Percentiles rank a stretch among this genome's conserved stretches.
Conservation (phyloP, 2,113 vertebrate species). For the Lathamus discolor region DNA sequence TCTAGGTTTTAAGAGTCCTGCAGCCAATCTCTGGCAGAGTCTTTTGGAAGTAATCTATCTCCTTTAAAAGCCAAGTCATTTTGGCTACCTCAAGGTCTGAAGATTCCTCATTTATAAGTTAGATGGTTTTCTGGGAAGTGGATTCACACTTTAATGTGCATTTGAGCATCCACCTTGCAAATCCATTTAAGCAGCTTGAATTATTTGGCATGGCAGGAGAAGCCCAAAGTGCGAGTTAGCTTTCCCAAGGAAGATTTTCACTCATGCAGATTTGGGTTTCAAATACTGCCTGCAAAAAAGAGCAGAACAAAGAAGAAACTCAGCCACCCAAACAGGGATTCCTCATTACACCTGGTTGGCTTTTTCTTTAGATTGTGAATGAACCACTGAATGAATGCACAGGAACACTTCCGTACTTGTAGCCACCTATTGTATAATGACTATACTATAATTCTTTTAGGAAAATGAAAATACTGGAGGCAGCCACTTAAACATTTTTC, state of each 20-base stretch:
- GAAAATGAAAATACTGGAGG: slow-evolving; percentile 36
- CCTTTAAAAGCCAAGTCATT: slow-evolving; percentile 7
- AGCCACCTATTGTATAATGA: not conserved
- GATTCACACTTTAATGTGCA: slow-evolving; percentile 29
- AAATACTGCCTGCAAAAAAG: not conserved
- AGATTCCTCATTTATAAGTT: not conserved
- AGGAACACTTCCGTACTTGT: not conserved
- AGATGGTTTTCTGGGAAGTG: not conserved
- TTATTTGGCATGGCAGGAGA: not conserved
- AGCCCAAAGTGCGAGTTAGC: not conserved
- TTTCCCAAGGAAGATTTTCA: slow-evolving; percentile 14
- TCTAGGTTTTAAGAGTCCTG: not conserved
- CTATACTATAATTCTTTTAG: slow-evolving; percentile 7
- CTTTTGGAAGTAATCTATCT: slow-evolving; percentile 34
- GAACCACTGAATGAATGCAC: not conserved
- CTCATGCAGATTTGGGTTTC: slow-evolving; percentile 12
- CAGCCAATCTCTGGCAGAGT: not conserved
- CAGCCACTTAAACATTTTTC: slow-evolving; percentile 9
- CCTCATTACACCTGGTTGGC: not conserved
- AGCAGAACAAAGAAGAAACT: slow-evolving; percentile 19
- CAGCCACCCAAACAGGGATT: not conserved
- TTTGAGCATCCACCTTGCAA: slow-evolving; percentile 2
- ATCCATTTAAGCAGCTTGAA: slow-evolving; percentile 25
- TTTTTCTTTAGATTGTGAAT: slow-evolving; percentile 26
- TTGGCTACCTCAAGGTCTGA: not conserved